Evolutionary conservation across 2,113 vertebrate species (phyloP), one percentile per base, ranked within the genome.

Genomic region (Fulmarus glacialis): DNA sequence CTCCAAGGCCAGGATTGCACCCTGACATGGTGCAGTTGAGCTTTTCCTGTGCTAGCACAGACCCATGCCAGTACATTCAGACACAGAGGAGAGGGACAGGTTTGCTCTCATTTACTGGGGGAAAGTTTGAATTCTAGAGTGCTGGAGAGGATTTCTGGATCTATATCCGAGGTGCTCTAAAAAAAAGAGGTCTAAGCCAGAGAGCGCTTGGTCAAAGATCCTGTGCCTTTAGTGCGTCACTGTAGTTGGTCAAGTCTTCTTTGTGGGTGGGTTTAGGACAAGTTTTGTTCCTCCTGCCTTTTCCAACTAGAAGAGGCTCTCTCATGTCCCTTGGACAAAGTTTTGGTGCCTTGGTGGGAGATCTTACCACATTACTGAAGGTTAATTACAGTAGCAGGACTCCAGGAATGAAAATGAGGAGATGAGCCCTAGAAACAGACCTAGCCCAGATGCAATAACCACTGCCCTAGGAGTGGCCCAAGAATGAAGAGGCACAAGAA

Each of bases 11-110:
- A 67, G 52, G 34, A 36, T 9, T 70, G 50, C 5, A 15, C 45
- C 32, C 32, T 66, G 50, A 43, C 26, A 27, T 10, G 27, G 2
- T 70, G 26, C 36, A 14, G 15, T 2, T 43, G 40, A 55, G 42
- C 13, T 60, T 80, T 43, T 48, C 59, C 19, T 60, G 20, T 36
- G 29, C 34, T 85, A 36, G 8, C 19, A n/a, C 0, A 1, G 43
- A 52, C 30, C 10, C 27, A 55, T 2, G 0, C 5, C 34, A 17
- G 23, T 17, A 20, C 11, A 6, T 56, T 43, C 2, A 1, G 34
- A 34, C 3, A 16, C 16, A 74, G 36, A 87, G 14, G 5, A 75
- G 30, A 70, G 3, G 1, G 0, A 12, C 16, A 45, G 8, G 12
- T 80, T 78, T 91, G 7, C 11, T 78, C 8, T 62, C 6, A 18